Percentiles rank a stretch among this genome's conserved stretches.
Evolutionary conservation across 2,797 vertebrate genomes (phyloP).

Genomic region (Karalla daura): DNA sequence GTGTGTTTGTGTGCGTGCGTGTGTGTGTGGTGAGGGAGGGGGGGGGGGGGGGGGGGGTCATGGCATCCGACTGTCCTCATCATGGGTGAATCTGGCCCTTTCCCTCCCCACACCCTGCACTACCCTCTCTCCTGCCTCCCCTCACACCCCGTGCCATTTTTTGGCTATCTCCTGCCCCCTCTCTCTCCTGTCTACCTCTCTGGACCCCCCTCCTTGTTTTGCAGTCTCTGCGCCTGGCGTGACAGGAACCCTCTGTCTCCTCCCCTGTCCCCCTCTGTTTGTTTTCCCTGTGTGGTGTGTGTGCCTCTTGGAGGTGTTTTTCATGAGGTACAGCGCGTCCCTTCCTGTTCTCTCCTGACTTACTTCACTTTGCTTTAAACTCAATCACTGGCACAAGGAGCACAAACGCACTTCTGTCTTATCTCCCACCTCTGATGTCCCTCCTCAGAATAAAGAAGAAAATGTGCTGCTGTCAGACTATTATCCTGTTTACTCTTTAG

Average conservation of each 20-base stretch:
- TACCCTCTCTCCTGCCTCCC: conserved; percentile 33
- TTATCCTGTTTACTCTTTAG: background rate
- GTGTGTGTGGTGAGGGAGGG: too few species aligned
- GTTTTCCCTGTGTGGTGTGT: background rate
- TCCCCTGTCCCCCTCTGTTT: conserved; percentile 1
- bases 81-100: conserved; percentile 43
- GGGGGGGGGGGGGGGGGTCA: background rate
- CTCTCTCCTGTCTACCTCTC: too few species aligned
- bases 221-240: background rate
- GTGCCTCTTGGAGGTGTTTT: background rate
- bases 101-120: conserved; percentile 41
- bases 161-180: too few species aligned
- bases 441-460: background rate
- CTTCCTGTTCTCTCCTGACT: background rate
- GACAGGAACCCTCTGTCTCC: background rate
- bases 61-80: conserved; percentile 45
- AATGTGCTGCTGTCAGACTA: background rate
- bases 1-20: too few species aligned
- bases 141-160: too few species aligned
- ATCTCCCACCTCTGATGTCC: conserved; percentile 15
- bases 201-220: too few species aligned
- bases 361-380: conserved; percentile 9
- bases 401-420: conserved; percentile 6
- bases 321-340: background rate
- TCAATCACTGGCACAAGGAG: conserved; percentile 5